Evolutionary conservation across 2,797 vertebrate genomes (phyloP).

Genomic region (Pseudocheirus occidentalis): DNA sequence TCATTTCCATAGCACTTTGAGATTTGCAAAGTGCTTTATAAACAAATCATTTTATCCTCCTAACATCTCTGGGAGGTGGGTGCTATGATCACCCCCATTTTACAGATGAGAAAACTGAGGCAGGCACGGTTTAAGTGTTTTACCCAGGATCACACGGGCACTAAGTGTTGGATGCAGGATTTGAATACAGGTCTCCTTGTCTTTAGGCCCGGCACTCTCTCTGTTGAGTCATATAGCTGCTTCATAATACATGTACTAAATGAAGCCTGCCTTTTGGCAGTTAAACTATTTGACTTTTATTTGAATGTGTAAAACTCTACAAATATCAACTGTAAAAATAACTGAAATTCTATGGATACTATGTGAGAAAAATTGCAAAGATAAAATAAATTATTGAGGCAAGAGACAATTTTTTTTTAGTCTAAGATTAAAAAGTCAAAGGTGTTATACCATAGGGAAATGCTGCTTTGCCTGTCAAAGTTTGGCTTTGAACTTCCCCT

Average conservation of each 20-base stretch:
- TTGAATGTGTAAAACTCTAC: background rate
- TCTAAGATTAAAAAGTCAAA: background rate
- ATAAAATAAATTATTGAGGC: background rate
- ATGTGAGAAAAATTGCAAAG: slow-evolving; percentile 36
- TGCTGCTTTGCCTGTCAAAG: background rate
- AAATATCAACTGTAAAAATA: background rate
- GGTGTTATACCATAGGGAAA: background rate
- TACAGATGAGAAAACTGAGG: background rate
- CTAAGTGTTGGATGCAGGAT: background rate
- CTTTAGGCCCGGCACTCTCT: background rate
- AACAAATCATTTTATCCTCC: background rate
- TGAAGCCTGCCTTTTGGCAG: background rate
- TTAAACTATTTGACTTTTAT: slow-evolving; percentile 8
- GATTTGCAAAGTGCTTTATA: background rate
- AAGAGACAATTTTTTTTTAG: background rate
- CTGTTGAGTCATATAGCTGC: background rate
- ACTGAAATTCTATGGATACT: background rate
- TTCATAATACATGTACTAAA: background rate
- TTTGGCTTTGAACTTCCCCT: background rate
- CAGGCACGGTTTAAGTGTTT: background rate
- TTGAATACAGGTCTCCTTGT: background rate
- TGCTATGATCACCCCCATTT: background rate
- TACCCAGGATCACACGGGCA: background rate
- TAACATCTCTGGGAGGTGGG: background rate
- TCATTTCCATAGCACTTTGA: background rate